These are phyloP conservation scores for Herminia tarsipennalis DNA, from an alignment of 2,888 invertebrate species.

Conservation along the genomic window DNA sequence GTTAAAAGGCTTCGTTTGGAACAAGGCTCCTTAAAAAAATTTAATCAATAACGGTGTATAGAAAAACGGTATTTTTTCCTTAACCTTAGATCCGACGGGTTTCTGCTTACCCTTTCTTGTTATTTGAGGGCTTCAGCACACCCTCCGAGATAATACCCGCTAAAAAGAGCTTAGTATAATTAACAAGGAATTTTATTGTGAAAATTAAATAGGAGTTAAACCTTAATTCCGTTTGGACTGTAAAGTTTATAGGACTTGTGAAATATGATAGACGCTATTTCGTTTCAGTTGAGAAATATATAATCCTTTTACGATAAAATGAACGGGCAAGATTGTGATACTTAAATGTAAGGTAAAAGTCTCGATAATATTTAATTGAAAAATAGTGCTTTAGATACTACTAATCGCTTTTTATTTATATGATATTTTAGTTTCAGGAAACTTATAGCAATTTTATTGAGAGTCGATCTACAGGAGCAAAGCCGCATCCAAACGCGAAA, in stretches of 20 bases:
- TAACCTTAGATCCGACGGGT: constrained; percentile 20
- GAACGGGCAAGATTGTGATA: no score
- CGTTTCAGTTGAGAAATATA: not conserved
- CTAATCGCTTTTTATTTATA: no score
- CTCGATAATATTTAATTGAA: no score
- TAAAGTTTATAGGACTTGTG: not conserved
- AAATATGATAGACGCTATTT: not conserved
- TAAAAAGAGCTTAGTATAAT: constrained; percentile 19
- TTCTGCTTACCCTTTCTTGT: constrained; percentile 29
- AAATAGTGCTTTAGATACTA: no score
- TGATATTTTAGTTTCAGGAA: no score
- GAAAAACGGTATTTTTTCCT: constrained; percentile 32
- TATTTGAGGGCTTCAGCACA: constrained; percentile 18
- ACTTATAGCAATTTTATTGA: no score
- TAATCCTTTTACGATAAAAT: no score
- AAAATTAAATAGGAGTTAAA: constrained; percentile 8
- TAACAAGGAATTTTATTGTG: constrained; percentile 15
- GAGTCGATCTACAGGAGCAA: no score
- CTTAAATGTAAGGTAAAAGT: no score
- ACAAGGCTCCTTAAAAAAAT: not conserved
- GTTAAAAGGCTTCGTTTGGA: not conserved
- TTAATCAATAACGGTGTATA: constrained; percentile 21
- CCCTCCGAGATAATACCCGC: constrained; percentile 22
- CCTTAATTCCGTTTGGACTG: not conserved
- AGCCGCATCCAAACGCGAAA: no score